A percentile compares a stretch with the other conserved stretches of the same genome.
Evolutionary conservation across 2,888 invertebrate species (phyloP).

Genomic region (Leptarthrus brevirostris): DNA sequence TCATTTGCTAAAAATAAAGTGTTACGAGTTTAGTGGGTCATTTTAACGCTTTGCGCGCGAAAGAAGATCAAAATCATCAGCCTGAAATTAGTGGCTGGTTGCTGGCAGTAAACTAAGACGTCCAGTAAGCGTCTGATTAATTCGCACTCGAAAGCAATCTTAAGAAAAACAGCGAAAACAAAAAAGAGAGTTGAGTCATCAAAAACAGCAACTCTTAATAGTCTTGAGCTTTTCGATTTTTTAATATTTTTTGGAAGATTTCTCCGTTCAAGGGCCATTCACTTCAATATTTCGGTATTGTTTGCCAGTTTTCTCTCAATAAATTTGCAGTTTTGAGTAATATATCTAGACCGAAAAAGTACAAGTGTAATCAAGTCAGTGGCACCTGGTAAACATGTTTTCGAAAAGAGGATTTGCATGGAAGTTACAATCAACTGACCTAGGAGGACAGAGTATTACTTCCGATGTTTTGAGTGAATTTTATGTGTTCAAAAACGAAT

Average conservation of each 20-base stretch:
- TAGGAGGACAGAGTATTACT: too few relatives aligned
- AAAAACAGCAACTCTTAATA: too few relatives aligned
- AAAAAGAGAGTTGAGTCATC: conserved; percentile 23
- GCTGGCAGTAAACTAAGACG: conserved; percentile 20
- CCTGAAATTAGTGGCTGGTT: not conserved
- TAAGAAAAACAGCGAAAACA: too few relatives aligned
- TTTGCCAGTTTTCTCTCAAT: not conserved
- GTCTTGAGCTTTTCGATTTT: too few relatives aligned
- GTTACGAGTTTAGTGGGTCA: conserved; percentile 37
- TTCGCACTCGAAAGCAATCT: conserved; percentile 4
- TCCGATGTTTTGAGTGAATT: not conserved
- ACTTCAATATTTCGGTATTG: too few relatives aligned
- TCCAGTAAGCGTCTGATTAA: conserved; percentile 9
- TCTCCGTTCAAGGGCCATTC: too few relatives aligned
- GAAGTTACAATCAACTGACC: not conserved
- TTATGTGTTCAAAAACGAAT: too few relatives aligned
- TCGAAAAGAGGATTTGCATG: not conserved
- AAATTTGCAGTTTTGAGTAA: not conserved
- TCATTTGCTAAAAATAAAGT: conserved; percentile 21
- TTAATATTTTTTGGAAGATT: too few relatives aligned
- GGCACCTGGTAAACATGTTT: conserved; percentile 21
- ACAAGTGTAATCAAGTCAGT: not conserved
- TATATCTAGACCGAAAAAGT: not conserved
- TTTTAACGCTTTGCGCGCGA: conserved; percentile 17
- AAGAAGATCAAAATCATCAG: not conserved